phyloP scores from a whole-genome alignment of 2,113 vertebrate species.

The Campylomormyrus numenius region DNA sequence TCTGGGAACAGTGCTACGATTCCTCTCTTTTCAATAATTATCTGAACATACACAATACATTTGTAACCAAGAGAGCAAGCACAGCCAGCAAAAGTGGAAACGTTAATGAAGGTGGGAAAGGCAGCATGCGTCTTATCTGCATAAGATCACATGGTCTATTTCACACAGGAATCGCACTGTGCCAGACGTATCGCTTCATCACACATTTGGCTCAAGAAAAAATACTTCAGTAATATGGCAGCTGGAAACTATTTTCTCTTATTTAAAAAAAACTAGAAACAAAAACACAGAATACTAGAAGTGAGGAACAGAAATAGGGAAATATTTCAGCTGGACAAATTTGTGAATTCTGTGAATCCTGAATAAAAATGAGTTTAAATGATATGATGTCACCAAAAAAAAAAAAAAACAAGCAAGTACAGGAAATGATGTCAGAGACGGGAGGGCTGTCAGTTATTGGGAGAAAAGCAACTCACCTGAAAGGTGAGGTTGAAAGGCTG shows the following conservation, averaged over 20 bases:
- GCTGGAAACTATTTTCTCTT: constrained; percentile 13
- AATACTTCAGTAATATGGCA: not conserved
- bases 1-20: not conserved
- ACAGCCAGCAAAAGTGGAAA: not conserved
- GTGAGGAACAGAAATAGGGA: not conserved
- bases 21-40: not conserved
- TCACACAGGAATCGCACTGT: not conserved
- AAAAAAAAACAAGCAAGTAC: not conserved
- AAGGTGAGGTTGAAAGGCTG: constrained; percentile 90
- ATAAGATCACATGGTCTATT: not conserved
- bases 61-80: not conserved
- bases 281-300: not conserved
- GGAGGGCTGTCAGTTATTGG: not conserved
- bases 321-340: constrained; percentile 4
- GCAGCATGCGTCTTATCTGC: not conserved
- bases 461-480: constrained; percentile 66
- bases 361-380: not conserved
- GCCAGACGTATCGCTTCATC: constrained; percentile 5
- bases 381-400: not conserved
- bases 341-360: not conserved
- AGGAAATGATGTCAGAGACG: not conserved
- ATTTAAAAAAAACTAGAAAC: constrained; percentile 4
- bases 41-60: not conserved
- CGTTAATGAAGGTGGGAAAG: not conserved
- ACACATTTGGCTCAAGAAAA: not conserved